Evolutionary conservation across 2,797 vertebrate genomes (phyloP).

Genomic region (Anguilla pacifica): DNA sequence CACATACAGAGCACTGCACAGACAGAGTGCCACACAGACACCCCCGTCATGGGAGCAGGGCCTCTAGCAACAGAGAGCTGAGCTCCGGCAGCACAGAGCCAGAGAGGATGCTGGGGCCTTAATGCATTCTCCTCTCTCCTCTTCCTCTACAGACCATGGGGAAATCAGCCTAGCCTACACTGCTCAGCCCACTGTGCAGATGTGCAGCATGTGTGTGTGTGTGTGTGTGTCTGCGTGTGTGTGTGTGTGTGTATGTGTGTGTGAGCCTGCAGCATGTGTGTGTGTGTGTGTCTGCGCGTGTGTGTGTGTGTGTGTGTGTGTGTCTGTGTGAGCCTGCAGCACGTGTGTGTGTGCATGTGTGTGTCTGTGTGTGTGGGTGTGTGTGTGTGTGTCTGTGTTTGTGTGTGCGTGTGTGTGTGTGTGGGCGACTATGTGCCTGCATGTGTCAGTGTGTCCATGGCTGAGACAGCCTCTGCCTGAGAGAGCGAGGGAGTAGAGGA

Average conservation of each 20-base stretch:
- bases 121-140: not conserved
- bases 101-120: not conserved
- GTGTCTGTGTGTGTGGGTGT: not conserved
- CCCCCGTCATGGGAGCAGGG: not conserved
- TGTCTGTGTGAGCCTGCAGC: not conserved
- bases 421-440: not conserved
- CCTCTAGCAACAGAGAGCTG: not conserved
- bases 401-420: not conserved
- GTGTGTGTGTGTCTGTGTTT: too few species aligned
- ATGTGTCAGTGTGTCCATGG: not conserved
- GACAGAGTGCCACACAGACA: too few species aligned
- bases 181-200: not conserved
- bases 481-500: not conserved
- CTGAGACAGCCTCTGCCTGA: not conserved
- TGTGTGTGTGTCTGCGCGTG: not conserved
- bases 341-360: too few species aligned
- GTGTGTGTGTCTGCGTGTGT: conserved; percentile 12
- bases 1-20: not conserved
- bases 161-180: not conserved
- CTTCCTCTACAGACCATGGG: conserved; percentile 1
- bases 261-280: not conserved
- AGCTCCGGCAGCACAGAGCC: not conserved
- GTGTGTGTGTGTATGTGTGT: conserved; percentile 1
- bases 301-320: not conserved
- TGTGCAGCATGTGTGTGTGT: conserved; percentile 1